Base-by-base conservation (phyloP, 2,113 vertebrate genomes). In the Mungos mungo region DNA sequence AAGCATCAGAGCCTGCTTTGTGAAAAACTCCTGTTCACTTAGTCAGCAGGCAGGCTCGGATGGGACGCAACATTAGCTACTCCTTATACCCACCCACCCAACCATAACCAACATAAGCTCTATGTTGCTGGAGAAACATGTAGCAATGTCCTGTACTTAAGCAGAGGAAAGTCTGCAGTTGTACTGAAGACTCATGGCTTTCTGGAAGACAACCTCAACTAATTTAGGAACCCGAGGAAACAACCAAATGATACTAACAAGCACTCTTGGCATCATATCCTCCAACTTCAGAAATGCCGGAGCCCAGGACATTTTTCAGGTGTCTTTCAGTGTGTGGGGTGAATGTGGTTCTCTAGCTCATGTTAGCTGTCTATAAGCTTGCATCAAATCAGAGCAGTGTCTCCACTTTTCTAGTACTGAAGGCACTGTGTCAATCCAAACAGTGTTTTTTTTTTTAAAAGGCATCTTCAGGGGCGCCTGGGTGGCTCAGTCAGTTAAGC, bases 41-140 rank as follows among this genome's bases (percentile, higher is more conserved):
- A 45, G 66, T 66, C 79, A 54, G 79, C 83, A 79, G 93, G 95
- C 72, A 65, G 54, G 69, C 74, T 35, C 65, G 74, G 76, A 33
- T 94, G 63, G 80, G 96, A 84, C 63, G 95, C 88, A 83, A 77
- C 57, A 57, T 69, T n/a, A 96, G 84, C 69, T 57, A 45, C 50
- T 69, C 54, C 89, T 76, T 74, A 29, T 15, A 82, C 52, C 82
- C 57, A 57, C 52, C 86, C 47, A 57, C 80, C 4, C 90, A 35
- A 63, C 31, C 86, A 47, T 35, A 80, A 77, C 68, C 85, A 77
- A 68, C 47, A 38, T 68, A 80, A 71, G 16, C 57, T 80, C 84
- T 45, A 66, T 4, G 6, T 3, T 29, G 72, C 77, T 83, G 80
- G 52, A 81, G 54, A 54, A 63, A 93, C 2, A 38, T 0, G 12